Conservation (phyloP, 2,888 invertebrate genomes). For the Liodrosophila aerea region DNA sequence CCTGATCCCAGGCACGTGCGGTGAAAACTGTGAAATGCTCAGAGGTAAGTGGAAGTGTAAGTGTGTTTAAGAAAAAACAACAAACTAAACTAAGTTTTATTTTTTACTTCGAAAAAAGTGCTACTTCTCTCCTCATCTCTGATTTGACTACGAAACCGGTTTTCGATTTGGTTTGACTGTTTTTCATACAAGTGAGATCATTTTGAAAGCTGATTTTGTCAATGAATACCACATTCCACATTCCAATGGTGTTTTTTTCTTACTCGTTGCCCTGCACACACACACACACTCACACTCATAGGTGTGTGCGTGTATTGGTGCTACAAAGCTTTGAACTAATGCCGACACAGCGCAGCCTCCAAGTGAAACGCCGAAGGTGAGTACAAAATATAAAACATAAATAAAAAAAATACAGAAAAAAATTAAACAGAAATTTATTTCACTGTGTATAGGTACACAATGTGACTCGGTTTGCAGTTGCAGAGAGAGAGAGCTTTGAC, state of each 20-base stretch:
- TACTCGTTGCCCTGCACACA: constrained; percentile 43
- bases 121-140: constrained; percentile 33
- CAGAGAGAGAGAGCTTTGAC: not conserved
- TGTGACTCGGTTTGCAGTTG: constrained; percentile 42
- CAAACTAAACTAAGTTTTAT: too few relatives aligned
- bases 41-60: constrained; percentile 26
- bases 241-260: constrained; percentile 53
- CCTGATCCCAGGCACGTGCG: constrained; percentile 50
- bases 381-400: constrained; percentile 31
- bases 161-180: constrained; percentile 84
- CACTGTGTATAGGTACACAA: constrained; percentile 39
- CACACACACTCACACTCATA: constrained; percentile 25
- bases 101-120: too few relatives aligned
- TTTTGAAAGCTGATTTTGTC: constrained; percentile 84
- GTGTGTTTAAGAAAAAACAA: too few relatives aligned
- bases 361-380: constrained; percentile 51
- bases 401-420: not conserved
- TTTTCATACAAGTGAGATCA: constrained; percentile 83
- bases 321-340: constrained; percentile 79
- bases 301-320: too few relatives aligned
- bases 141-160: constrained; percentile 83
- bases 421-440: constrained; percentile 16
- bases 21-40: constrained; percentile 27
- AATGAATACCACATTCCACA: constrained; percentile 81
- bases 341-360: constrained; percentile 70